Conservation (phyloP, 1,140 invertebrate genomes). For the Trachymyrmex cornetzi region DNA sequence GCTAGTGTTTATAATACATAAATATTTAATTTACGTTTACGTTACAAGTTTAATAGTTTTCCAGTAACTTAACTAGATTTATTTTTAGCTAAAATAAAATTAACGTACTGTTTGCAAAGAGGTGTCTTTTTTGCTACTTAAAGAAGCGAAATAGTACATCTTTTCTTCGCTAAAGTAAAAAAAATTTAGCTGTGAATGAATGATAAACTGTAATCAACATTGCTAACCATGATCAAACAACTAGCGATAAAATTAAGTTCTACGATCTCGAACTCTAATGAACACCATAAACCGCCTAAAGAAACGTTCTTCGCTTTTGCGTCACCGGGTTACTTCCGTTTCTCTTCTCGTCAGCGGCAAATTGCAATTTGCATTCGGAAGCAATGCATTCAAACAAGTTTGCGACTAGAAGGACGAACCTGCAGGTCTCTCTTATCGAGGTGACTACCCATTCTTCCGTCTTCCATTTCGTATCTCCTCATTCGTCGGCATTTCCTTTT, state of each 20-base stretch:
- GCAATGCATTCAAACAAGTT: slow-evolving; percentile 73
- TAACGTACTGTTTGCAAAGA: neutral
- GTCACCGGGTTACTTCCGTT: slow-evolving; percentile 69
- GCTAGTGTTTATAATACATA: neutral
- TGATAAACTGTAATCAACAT: slow-evolving; percentile 49
- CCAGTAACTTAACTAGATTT: neutral
- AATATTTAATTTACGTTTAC: slow-evolving; percentile 37
- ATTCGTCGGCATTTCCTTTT: slow-evolving; percentile 62
- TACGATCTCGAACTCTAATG: slow-evolving; percentile 53
- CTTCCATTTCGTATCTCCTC: slow-evolving; percentile 41
- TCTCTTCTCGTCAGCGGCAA: slow-evolving; percentile 71
- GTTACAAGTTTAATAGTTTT: neutral
- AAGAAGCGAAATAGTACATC: neutral
- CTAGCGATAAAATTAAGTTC: slow-evolving; percentile 53
- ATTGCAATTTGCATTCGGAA: slow-evolving; percentile 77
- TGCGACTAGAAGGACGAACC: slow-evolving; percentile 61
- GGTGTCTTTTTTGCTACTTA: neutral
- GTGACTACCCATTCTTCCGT: slow-evolving; percentile 61
- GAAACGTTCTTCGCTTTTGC: slow-evolving; percentile 57
- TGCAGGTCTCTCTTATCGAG: slow-evolving; percentile 71
- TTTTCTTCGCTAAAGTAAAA: neutral
- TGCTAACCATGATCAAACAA: slow-evolving; percentile 50
- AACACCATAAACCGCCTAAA: slow-evolving; percentile 57
- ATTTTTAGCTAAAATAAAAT: neutral
- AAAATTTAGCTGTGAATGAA: slow-evolving; percentile 1